Evolutionary conservation across 2,888 invertebrate genomes (phyloP), one percentile per base, ranked within the genome.

Genomic region (Polietes domitor): DNA sequence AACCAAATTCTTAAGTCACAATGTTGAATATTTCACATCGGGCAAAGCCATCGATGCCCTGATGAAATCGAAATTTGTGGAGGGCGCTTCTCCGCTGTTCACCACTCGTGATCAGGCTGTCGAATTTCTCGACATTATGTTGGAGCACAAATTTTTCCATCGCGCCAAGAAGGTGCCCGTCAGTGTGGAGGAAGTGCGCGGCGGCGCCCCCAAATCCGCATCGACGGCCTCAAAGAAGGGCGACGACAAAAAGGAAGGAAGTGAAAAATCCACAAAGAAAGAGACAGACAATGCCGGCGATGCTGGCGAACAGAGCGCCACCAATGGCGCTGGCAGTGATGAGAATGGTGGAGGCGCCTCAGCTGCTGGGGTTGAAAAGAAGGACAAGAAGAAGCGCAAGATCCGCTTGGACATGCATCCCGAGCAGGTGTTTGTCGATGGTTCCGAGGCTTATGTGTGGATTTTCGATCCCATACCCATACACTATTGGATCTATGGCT

Each of bases 381-480:
- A 91, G 76, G 90, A 95, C 88, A 95, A 95, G 89, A 95, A 96
- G 89, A 97, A 97, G 92, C 95, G 96, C 88, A 98, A 98, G 93
- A 96, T 99, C 76, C 96, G 98, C 58, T 93, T 99, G n/a, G 98
- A 98, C 91, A 98, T 99, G 97, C 99, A 99, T 92, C 95, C 97
- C 89, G 97, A 98, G 84, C 99, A 99, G 92, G 92, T 96, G 87
- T 99, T 99, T 93, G 95, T 97, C 2, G 99, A 99, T 93, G 96
- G 97, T 19, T 94, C 96, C 47, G 99, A 99, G 92, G 98, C 98
- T 0, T 99, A 97, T 92, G 98, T 99, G 26, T 99, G 99, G 99
- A 96, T 99, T 85, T 99, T 98, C 92, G 98, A 99, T 92, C 98
- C 99, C 0, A 97, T 98, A 91, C 98, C 98, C 53, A 95, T 97